Evolutionary conservation across 2,113 vertebrate species (phyloP), one percentile per base, ranked within the genome.

Genomic region (Mionectes macconnelli): DNA sequence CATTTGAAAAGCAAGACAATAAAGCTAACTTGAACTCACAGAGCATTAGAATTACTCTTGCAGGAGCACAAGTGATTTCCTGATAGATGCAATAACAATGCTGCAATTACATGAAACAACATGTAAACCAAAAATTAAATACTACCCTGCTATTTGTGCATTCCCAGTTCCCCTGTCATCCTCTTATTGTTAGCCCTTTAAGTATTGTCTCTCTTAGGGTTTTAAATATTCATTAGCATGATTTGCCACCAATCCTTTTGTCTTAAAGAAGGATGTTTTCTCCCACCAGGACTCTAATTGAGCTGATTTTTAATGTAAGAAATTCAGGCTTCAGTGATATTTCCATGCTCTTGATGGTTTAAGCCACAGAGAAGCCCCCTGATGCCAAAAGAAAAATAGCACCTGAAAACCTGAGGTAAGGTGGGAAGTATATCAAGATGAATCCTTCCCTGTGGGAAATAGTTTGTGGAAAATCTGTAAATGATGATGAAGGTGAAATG

Each of bases 21-120:
- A 62, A 88, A 23, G 24, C 79, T 20, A 77, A 47, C 83, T 81
- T 91, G 78, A 70, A 69, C 80, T 62, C 94, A 45, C 8, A 64
- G 56, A 76, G 49, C 85, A 63, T 74, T 66, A 91, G 39, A 62
- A 70, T 59, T 73, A 63, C 28, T 82, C 60, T 92, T 68, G 81
- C 77, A 96, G 69, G 16, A 91, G 5, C 66, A 94, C 18, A 86
- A 84, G 47, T 44, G 62, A 63, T 93, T 95, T 87, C 72, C 53
- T 59, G 77, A 85, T 79, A 92, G 82, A 90, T 66, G 76, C 24
- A 90, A 92, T 94, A 96, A 92, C 52, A 92, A 57, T 5, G 15
- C 66, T 78, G 66, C 90, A 93, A 88, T 96, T 96, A 91, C 59
- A 91, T 74, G 64, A 92, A 95, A 86, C 63, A 93, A 92, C 81